Evolutionary conservation across 92 coral and sea anemone species (phyloP).

Genomic region (Epizoanthus scotinus): DNA sequence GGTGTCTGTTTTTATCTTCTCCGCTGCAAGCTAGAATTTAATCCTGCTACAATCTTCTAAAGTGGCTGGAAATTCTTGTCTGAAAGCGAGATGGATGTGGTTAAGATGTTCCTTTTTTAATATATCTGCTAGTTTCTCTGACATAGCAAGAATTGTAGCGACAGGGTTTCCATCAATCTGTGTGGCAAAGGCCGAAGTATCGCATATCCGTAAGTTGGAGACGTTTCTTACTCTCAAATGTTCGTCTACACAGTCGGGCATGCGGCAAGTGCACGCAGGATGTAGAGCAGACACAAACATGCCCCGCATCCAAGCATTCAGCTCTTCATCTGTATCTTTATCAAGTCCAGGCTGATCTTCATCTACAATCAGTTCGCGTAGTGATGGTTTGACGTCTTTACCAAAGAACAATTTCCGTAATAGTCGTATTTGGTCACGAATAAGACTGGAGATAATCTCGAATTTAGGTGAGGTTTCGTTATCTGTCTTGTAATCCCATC

Average conservation of each 20-base stretch:
- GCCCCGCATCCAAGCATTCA: slow-evolving; percentile 52
- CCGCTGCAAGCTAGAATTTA: neutral
- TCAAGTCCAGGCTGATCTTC: slow-evolving; percentile 52
- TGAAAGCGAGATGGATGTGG: slow-evolving; percentile 8
- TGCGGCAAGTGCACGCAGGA: slow-evolving; percentile 54
- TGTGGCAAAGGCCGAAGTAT: slow-evolving; percentile 56
- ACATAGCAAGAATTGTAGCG: slow-evolving; percentile 52
- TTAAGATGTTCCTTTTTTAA: slow-evolving; percentile 33
- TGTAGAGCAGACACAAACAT: slow-evolving; percentile 52
- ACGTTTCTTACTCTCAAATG: slow-evolving; percentile 42
- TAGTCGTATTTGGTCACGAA: slow-evolving; percentile 51
- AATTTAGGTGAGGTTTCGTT: slow-evolving; percentile 35
- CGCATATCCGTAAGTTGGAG: slow-evolving; percentile 47
- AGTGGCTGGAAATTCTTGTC: slow-evolving; percentile 16
- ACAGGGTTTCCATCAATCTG: slow-evolving; percentile 59
- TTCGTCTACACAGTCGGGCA: slow-evolving; percentile 55
- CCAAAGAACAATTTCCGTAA: slow-evolving; percentile 55
- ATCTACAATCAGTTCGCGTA: slow-evolving; percentile 35
- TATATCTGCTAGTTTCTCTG: slow-evolving; percentile 56
- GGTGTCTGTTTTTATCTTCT: neutral
- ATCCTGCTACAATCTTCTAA: neutral
- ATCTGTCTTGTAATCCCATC: slow-evolving; percentile 51
- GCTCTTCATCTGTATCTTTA: slow-evolving; percentile 42
- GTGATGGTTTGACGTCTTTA: slow-evolving; percentile 8
- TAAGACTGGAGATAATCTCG: slow-evolving; percentile 34